Base-by-base conservation (phyloP, 2,797 vertebrate genomes). In the Chloroceryle amazona region DNA sequence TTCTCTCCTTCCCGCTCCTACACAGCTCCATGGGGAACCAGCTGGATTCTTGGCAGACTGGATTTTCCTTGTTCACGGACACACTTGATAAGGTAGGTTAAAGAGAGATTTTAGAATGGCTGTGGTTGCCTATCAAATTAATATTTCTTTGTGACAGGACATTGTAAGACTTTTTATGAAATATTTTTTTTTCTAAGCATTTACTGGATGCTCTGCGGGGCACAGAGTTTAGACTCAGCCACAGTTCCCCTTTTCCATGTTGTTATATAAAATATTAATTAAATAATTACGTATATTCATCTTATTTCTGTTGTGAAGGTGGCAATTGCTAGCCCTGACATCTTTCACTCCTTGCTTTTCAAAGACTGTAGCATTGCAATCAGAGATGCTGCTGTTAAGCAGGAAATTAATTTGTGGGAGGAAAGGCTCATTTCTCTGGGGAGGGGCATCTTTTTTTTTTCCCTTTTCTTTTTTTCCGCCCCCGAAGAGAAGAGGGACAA, bases 301-400 rank as follows among this genome's bases (percentile, higher is more conserved):
- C 6, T 33, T 47, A n/a, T 28, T 81, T 42, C 22, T 19, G 15
- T 58, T 68, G 18, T 71, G 52, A 70, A 65, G 55, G 8, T 73
- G 54, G 11, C 49, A 68, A 81, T 65, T 41, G 21, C 22, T 51
- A 61, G 62, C n/a, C 12, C 44, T 86, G 68, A 72, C 44, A 63
- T 72, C n/a, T 54, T 86, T 74, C 44, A 49, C 39, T 75, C 29
- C 39, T 49, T 86, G 58, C 44, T 60, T 89, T 86, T 63, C 65
- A 75, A 49, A 47, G 54, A 42, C 68, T 68, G 12, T 49, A 60
- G 57, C 22, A 4, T 3, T 49, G 39, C 63, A 63, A 35, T 68
- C 11, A 9, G 25, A 61, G 49, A 31, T 13, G 26, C 33, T 54
- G 22, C 12, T n/a, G 39, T 51, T 81, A 55, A 29, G 19, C 33